Evolutionary conservation across 2,888 invertebrate species (phyloP).

Genomic region (Gasteruption jaculator): DNA sequence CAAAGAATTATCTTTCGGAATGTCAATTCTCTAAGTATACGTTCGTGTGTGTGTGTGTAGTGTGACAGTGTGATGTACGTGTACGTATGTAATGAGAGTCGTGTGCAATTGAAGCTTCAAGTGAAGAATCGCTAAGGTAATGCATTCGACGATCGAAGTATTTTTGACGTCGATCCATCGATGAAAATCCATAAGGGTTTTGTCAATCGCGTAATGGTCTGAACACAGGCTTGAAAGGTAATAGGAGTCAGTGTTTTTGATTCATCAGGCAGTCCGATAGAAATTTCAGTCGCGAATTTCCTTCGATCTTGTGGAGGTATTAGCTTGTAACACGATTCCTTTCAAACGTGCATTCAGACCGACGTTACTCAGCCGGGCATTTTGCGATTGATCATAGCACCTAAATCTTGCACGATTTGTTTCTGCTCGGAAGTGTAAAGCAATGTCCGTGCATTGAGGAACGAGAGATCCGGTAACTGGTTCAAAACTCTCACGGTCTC

Average conservation of each 20-base stretch:
- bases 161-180: conserved; percentile 14
- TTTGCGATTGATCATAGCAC: conserved; percentile 48
- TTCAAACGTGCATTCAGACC: conserved; percentile 48
- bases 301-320: too few relatives aligned
- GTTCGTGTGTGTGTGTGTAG: conserved; percentile 1
- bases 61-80: conserved; percentile 14
- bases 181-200: too few relatives aligned
- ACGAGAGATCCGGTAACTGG: conserved; percentile 46
- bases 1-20: conserved; percentile 24
- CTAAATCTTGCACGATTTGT: conserved; percentile 44
- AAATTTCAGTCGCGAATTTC: background rate
- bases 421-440: conserved; percentile 46
- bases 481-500: conserved; percentile 45
- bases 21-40: conserved; percentile 23
- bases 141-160: too few relatives aligned
- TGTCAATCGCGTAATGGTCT: conserved; percentile 40
- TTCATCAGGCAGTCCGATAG: too few relatives aligned
- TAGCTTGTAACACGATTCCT: too few relatives aligned
- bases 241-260: conserved; percentile 23
- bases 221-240: conserved; percentile 45
- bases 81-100: too few relatives aligned
- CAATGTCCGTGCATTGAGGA: conserved; percentile 45
- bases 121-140: too few relatives aligned
- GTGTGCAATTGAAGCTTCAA: too few relatives aligned
- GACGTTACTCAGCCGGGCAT: conserved; percentile 52